These are phyloP conservation scores for Aethes cnicana DNA, from an alignment of 2,888 invertebrate genomes.

Conservation along the genomic window DNA sequence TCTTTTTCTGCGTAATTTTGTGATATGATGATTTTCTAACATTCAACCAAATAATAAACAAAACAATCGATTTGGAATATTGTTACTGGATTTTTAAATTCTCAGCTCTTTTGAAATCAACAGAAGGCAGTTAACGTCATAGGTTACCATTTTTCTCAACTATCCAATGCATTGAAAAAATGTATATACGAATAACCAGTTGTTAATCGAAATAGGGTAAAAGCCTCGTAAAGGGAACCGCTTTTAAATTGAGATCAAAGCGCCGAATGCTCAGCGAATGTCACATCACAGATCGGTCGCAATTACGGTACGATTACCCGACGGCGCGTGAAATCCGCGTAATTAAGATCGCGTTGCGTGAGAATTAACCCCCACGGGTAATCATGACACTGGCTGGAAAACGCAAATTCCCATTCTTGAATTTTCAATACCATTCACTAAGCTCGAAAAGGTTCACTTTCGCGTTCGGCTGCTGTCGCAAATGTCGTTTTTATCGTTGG, in stretches of 20 bases:
- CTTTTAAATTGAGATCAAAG: slow-evolving; percentile 35
- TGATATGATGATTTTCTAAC: background rate
- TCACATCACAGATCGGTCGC: slow-evolving; percentile 34
- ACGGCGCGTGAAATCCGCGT: slow-evolving; percentile 47
- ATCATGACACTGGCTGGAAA: too few relatives aligned
- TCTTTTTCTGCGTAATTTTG: background rate
- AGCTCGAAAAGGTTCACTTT: too few relatives aligned
- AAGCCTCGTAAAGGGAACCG: slow-evolving; percentile 21
- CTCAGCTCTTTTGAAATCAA: too few relatives aligned
- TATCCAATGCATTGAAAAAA: background rate
- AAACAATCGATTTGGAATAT: too few relatives aligned
- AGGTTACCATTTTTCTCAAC: too few relatives aligned
- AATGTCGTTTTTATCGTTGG: too few relatives aligned
- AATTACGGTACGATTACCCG: slow-evolving; percentile 46
- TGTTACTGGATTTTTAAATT: too few relatives aligned
- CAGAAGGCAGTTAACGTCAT: too few relatives aligned
- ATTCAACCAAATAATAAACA: background rate
- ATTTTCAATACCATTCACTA: too few relatives aligned
- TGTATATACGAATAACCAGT: slow-evolving; percentile 17
- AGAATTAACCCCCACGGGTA: slow-evolving; percentile 29
- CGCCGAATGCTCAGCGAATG: slow-evolving; percentile 33
- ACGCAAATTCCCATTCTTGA: too few relatives aligned
- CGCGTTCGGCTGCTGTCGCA: too few relatives aligned
- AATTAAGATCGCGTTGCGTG: slow-evolving; percentile 45
- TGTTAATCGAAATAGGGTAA: slow-evolving; percentile 25